Base-by-base conservation (phyloP, 2,888 invertebrate genomes). In the Cerastis leucographa region DNA sequence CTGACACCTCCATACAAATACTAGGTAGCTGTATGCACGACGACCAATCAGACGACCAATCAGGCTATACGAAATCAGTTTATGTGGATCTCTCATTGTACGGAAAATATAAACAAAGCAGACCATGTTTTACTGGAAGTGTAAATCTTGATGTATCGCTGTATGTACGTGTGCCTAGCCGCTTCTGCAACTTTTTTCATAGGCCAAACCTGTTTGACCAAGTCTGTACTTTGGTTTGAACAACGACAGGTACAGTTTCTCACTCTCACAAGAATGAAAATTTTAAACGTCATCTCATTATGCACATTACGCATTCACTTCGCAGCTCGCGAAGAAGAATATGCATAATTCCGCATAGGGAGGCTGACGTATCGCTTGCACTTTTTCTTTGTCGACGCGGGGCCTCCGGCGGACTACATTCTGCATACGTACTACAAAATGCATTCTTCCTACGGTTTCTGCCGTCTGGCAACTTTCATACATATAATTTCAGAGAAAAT, bases 391-490 rank as follows among this genome's bases (percentile, higher is more conserved):
- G 91, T 89, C 91, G 84, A 76, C 78, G 78, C 75, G 77, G 42
- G 67, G 89, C 89, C 88, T 75, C 80, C 76, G 83, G 87, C 87
- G 65, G 82, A 71, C 35, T 2, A 35, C 35, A 35, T 35, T 35
- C 67, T 4, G 12, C 64, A 64, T 64, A 22, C 64, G 85, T 77
- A 71, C 78, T 84, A 89, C 88, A 90, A 89, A 92, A 90, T 89
- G 89, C 91, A 92, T 92, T 90, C 88, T 91, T 90, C 87, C 80
- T 87, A 86, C 87, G 86, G 86, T 88, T 84, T 88, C 89, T 81
- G 71, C 83, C 78, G 92, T 93, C 93, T 92, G 90, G 85, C 86
- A 92, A 93, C 91, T 93, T 93, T 91, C 88, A 90, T 90, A 90
- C 85, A 88, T 90, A 91, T 91, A 91, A 92, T 92, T 91, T 92